Base-by-base conservation (phyloP, 2,113 vertebrate species). In the Dipodomys ordii region DNA sequence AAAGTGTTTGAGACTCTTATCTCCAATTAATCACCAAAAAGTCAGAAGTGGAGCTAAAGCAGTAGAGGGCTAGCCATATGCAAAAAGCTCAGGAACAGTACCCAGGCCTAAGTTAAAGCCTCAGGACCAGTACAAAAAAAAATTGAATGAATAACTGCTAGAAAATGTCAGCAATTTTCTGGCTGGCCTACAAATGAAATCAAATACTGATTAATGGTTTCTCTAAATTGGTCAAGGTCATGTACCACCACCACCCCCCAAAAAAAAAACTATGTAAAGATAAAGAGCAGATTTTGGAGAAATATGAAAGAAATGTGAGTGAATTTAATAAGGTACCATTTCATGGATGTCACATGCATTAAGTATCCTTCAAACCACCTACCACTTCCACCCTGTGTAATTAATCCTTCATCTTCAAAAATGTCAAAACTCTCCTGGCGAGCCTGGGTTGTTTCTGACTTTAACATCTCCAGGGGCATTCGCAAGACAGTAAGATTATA, bases 381-480 rank as follows among this genome's bases (percentile, higher is more conserved):
- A 98, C 98, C 97, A 2, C 93, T 98, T 97, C 98, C 97, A 98
- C 99, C 99, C 96, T 99, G 99, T 19, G 98, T 98, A 49, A 98
- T 97, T 88, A 99, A 97, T 67, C 99, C 99, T 97, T 99, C 99
- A 72, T 99, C 99, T 98, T 99, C 99, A 98, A 99, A 99, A 98
- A 99, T 99, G 97, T 99, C 99, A 77, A 99, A 99, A 98, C 99
- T 98, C 94, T 99, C 99, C 91, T 99, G 99, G 68, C 98, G 98
- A 60, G 96, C 97, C 91, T 98, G 98, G 1, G 96, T 95, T 12
- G 98, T 98, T 97, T 99, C 98, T 53, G 95, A 97, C 96, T 98
- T 98, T 83, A 99, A 97, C 85, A 97, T 98, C 77, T 99, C 99
- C 97, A 98, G 98, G 4, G 99, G 98, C 97, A 99, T 98, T 96